Percentiles rank a stretch among this genome's conserved stretches.
phyloP scores from a whole-genome alignment of 2,797 vertebrate genomes.

The Malurus leucopterus region DNA sequence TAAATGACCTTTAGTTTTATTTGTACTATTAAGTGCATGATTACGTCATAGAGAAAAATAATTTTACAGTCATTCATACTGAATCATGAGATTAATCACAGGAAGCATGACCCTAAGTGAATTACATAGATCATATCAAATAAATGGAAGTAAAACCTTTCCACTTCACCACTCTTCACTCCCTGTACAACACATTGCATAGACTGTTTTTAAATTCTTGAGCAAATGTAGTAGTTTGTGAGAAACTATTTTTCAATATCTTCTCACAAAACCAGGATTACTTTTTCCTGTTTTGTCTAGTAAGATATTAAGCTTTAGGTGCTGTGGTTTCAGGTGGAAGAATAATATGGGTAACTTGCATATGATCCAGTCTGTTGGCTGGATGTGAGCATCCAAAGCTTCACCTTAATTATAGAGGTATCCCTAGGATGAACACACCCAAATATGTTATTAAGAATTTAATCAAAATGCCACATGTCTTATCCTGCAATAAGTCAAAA shows the following conservation, averaged over 20 bases:
- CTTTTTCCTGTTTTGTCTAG: constrained; percentile 12
- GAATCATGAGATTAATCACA: neutral
- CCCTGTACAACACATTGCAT: neutral
- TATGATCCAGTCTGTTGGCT: neutral
- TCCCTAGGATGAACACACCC: neutral
- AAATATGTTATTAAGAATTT: neutral
- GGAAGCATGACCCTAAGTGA: neutral
- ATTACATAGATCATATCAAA: neutral
- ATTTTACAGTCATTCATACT: neutral
- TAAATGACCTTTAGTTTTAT: neutral
- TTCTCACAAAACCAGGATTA: neutral
- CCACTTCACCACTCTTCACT: neutral
- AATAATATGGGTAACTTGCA: neutral
- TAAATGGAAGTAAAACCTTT: neutral
- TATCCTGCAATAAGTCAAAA: neutral
- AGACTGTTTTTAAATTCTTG: neutral
- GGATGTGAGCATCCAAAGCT: neutral
- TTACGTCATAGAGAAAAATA: neutral
- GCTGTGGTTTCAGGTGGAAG: neutral
- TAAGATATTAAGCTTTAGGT: neutral
- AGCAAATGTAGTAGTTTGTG: neutral
- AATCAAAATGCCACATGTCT: neutral
- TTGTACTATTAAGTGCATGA: neutral
- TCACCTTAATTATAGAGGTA: neutral
- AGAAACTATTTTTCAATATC: neutral